Evolutionary conservation across 2,888 invertebrate genomes (phyloP), one percentile per base, ranked within the genome.

Genomic region (Pachliopta kotzebuea): DNA sequence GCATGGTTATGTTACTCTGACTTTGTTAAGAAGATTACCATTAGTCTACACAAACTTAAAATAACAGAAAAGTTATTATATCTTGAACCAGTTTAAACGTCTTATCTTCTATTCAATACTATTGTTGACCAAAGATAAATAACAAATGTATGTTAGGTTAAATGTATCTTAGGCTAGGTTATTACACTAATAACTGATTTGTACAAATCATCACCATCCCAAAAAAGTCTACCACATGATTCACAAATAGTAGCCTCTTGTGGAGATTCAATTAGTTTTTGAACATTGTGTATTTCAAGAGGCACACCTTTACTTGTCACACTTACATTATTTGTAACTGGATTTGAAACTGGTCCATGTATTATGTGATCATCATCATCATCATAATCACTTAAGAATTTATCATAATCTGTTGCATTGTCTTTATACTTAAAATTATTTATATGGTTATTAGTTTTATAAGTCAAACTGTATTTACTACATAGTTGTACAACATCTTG

Each of bases 201-300:
- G 52, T 85, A 70, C 26, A 84, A 69, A 56, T 79, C 75, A 74
- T 90, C 86, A 69, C 80, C 84, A 72, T 95, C 94, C 95, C 96
- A 96, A 81, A 94, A 96, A 60, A 95, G 90, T 79, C 95, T 95
- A 0, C 96, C 96, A 86, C 96, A 97, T 31, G 77, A 79, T 70
- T 94, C 93, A 84, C 97, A 97, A 42, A 96, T 84, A 71, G 94
- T 94, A 76, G 95, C 96, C 65, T 90, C 71, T 62, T 94, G 91
- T 24, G 92, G 85, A 62, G 86, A 83, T 72, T 88, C 72, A 60
- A 91, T 81, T 26, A 90, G 79, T 50, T 83, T 73, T 37, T 92
- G 83, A 69, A 94, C 78, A 74, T 88, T 80, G 59, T 92, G 87
- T 63, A 94, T 88, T 78, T 93, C 92, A 74, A 95, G 92, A 70